A percentile compares a stretch with the other conserved stretches of the same genome.
Evolutionary conservation across 2,888 invertebrate genomes (phyloP).

Genomic region (Temnothorax unifasciatus): DNA sequence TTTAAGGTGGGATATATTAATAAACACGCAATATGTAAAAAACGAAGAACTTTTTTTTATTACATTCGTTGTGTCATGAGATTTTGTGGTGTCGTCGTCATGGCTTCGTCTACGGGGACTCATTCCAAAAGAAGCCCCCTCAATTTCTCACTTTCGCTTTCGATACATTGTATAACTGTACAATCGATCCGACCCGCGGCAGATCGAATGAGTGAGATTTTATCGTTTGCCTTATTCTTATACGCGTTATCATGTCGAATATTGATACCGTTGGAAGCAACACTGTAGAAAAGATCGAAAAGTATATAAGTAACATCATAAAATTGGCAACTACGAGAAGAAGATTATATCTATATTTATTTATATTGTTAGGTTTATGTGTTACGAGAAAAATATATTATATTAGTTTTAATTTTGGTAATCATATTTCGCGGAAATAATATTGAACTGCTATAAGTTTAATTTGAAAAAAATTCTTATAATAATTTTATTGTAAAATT

Average conservation of each 20-base stretch:
- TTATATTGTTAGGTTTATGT: not conserved
- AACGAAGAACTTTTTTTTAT: slow-evolving; percentile 77
- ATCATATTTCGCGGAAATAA: not conserved
- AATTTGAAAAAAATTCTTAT: not conserved
- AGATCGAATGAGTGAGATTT: slow-evolving; percentile 29
- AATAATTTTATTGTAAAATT: slow-evolving; percentile 6
- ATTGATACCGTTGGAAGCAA: slow-evolving; percentile 7
- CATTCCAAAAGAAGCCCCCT: slow-evolving; percentile 56
- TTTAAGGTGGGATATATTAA: slow-evolving; percentile 2
- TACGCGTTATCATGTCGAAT: slow-evolving; percentile 6
- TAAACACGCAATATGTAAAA: slow-evolving; percentile 65
- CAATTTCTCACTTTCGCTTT: slow-evolving; percentile 18
- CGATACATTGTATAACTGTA: slow-evolving; percentile 56
- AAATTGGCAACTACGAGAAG: slow-evolving; percentile 30
- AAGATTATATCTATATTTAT: not conserved
- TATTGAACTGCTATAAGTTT: not conserved
- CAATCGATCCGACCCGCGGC: slow-evolving; percentile 60
- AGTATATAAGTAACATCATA: slow-evolving; percentile 12
- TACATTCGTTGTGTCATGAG: slow-evolving; percentile 77
- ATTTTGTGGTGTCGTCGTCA: slow-evolving; percentile 65
- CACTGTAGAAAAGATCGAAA: slow-evolving; percentile 39
- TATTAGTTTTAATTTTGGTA: not conserved
- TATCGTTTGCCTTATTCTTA: slow-evolving; percentile 5
- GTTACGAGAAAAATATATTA: slow-evolving; percentile 10
- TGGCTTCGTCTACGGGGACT: slow-evolving; percentile 63